Base-by-base conservation (phyloP, 1,140 invertebrate genomes). In the Psix sp. region DNA sequence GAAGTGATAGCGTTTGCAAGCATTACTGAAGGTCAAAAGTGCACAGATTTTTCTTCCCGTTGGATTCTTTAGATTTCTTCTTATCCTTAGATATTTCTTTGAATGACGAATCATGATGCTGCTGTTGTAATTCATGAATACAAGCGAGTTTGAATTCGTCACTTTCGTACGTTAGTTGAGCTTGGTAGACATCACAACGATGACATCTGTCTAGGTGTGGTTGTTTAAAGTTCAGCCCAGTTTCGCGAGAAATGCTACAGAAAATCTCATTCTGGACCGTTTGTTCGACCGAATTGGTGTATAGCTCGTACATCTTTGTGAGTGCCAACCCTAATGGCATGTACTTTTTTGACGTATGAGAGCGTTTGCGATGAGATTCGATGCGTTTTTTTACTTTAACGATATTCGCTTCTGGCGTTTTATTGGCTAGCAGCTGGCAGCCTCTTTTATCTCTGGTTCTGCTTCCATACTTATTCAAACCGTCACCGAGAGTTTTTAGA, bases 1-100 rank as follows among this genome's bases (percentile, higher is more conserved):
- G 31, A 14, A 84, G 36, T 11, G 48, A 59, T 5, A 79, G 78
- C 6, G 82, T 85, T 13, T 80, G 77, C 14, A 85, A 57, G 65
- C 78, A 82, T 46, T 85, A 46, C 17, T 70, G 66, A 5, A 60
- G 13, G 33, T 70, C 51, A 18, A 67, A 67, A 10, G 24, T 31
- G 10, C 43, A 57, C 1, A 38, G n/a, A 6, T 54, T 15, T 2
- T 48, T 13, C 4, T 14, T 60, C n/a, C 54, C 54, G 20, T 57
- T 11, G 5, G 38, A 46, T 17, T 17, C 3, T 15, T 40, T 46
- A 0, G 48, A 39, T 20, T 5, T 16, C 3, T 40, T 29, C 40
- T 70, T 70, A 18, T 70, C 54, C 3, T 0, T 13, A 17, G 39
- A 26, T 17, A 60, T 70, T 3, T 10, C n/a, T n/a, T 38, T 14